phyloP scores from a whole-genome alignment of 2,888 invertebrate genomes.

The Drosophila peninsularis region DNA sequence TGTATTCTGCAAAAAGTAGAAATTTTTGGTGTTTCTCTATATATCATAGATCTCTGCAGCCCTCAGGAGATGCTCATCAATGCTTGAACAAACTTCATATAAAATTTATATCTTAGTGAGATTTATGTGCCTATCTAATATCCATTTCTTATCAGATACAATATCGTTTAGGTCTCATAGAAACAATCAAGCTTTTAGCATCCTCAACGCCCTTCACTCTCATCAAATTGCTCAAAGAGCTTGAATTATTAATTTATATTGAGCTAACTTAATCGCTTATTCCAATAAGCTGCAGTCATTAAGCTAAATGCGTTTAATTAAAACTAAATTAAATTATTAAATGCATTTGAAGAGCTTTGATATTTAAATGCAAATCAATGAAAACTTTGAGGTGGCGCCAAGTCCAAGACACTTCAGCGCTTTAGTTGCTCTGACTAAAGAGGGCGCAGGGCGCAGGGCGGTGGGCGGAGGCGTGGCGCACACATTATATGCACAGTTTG shows the following conservation, averaged over 20 bases:
- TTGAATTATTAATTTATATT: neutral
- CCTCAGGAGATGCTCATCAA: too few relatives aligned
- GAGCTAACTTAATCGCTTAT: conserved; percentile 1
- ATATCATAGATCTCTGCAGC: too few relatives aligned
- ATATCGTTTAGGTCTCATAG: neutral
- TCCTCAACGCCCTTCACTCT: too few relatives aligned
- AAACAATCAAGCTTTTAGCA: neutral
- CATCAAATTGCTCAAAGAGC: too few relatives aligned
- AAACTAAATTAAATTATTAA: conserved; percentile 11
- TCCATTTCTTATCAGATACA: neutral
- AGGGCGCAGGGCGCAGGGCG: neutral
- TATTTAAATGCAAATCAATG: conserved; percentile 12
- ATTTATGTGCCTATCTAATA: too few relatives aligned
- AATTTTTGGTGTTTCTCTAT: too few relatives aligned
- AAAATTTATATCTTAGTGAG: too few relatives aligned
- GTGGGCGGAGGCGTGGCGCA: conserved; percentile 13
- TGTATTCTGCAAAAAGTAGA: too few relatives aligned
- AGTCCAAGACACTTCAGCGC: conserved; percentile 21
- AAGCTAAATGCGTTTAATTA: conserved; percentile 5
- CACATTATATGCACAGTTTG: conserved; percentile 64
- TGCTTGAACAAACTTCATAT: too few relatives aligned
- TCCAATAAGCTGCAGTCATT: neutral
- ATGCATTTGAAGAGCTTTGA: neutral
- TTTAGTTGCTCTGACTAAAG: conserved; percentile 16
- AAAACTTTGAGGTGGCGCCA: conserved; percentile 27